Percentiles rank a stretch among this genome's conserved stretches.
phyloP scores from a whole-genome alignment of 2,797 vertebrate species.

The Octomys mimax region DNA sequence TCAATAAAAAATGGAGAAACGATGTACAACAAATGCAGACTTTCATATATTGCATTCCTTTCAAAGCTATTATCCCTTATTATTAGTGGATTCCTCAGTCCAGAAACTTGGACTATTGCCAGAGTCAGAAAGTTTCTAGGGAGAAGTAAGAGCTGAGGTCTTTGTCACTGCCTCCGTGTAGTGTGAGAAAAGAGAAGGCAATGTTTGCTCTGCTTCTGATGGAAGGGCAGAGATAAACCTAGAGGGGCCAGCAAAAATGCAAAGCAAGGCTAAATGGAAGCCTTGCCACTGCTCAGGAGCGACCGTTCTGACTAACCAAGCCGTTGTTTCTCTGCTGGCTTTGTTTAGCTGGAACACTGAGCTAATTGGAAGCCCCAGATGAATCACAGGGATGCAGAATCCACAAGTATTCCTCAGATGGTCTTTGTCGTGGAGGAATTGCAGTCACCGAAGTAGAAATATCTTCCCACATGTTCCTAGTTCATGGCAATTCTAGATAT shows the following conservation, averaged over 20 bases:
- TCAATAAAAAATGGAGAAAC: neutral
- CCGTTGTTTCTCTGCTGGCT: neutral
- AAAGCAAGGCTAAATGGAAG: neutral
- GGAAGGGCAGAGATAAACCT: neutral
- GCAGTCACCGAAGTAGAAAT: neutral
- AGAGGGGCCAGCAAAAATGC: neutral
- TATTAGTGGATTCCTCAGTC: neutral
- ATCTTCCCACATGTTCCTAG: neutral
- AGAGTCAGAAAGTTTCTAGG: neutral
- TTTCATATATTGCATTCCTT: neutral
- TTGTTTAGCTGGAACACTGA: neutral
- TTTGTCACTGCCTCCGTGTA: neutral
- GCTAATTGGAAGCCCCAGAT: neutral
- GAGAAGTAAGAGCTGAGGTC: neutral
- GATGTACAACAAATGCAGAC: neutral
- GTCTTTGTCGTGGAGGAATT: neutral
- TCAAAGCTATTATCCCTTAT: slow-evolving; percentile 1
- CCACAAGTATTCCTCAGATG: neutral
- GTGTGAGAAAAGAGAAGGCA: neutral
- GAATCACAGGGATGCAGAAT: neutral
- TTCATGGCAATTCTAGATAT: neutral
- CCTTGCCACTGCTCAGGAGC: neutral
- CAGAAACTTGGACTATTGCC: neutral
- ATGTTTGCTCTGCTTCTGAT: neutral
- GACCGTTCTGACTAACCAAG: neutral